Conservation (phyloP, 2,888 invertebrate species). For the Gastracanthus pulcherrimus region DNA sequence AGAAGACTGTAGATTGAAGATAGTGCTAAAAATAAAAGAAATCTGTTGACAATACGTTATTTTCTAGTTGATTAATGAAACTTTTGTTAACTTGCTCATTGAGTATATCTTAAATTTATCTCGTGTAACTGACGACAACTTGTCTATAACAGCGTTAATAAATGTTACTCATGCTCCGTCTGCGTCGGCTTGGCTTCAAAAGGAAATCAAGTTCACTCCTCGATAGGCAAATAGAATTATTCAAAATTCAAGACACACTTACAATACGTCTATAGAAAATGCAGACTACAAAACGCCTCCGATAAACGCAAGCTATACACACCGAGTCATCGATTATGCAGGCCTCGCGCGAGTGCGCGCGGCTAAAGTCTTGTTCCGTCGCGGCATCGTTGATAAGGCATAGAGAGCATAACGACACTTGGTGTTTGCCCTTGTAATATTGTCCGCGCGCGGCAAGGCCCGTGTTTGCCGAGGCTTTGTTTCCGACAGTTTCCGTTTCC, state of each 20-base stretch:
- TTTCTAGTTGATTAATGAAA: no score
- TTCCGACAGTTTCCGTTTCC: slow-evolving; percentile 77
- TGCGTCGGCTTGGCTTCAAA: slow-evolving; percentile 32
- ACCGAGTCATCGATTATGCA: slow-evolving; percentile 29
- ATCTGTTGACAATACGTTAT: no score
- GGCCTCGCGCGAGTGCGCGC: neutral
- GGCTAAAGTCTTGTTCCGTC: slow-evolving; percentile 10
- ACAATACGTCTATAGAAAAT: no score
- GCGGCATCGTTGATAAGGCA: neutral
- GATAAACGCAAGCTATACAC: no score
- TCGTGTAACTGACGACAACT: no score
- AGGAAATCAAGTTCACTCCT: slow-evolving; percentile 28
- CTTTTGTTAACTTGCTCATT: no score
- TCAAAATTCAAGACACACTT: slow-evolving; percentile 13
- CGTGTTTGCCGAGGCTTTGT: slow-evolving; percentile 75
- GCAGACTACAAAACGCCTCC: slow-evolving; percentile 17
- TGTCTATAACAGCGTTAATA: no score
- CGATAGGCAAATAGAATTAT: slow-evolving; percentile 13
- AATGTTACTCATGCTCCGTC: no score
- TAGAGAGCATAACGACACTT: slow-evolving; percentile 52
- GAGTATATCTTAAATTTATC: no score
- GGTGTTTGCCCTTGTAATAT: slow-evolving; percentile 73
- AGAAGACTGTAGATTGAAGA: no score
- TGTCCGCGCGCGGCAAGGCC: slow-evolving; percentile 65
- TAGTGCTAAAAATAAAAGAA: no score